Evolutionary conservation across 2,113 vertebrate species (phyloP), one percentile per base, ranked within the genome.

Genomic region (Rhea pennata): DNA sequence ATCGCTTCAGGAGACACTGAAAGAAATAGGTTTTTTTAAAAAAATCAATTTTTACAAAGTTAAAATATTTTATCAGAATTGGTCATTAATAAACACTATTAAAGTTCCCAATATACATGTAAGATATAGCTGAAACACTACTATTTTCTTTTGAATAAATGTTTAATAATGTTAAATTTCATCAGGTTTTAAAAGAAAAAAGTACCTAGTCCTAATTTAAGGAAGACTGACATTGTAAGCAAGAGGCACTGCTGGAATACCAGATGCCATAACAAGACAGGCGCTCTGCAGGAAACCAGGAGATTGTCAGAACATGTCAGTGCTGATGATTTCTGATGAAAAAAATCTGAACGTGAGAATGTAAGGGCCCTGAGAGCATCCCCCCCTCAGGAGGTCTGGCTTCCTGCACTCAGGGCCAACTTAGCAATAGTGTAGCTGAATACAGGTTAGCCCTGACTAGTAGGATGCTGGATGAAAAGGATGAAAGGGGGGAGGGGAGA

Each of bases 1-100:
- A 99, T 98, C 92, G 99, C 99, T 97, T 99, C 99, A 88, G 99
- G 99, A 98, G 99, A 99, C 78, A 99, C 99, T 99, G 93, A 96
- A 98, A 98, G 81, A 95, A 97, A 93, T 50, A 93, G 3, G 21
- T 70, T 36, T 36, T 36, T 36, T 36, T 93, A 95, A 96, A 50
- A 4, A 79, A 87, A 23, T 80, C 78, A 70, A 81, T 53, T 66
- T 1, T 0, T 10, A 33, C 5, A 27, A 84, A 71, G 2, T 8
- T 71, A 10, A 3, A 65, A 27, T n/a, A 90, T 40, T 65, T 82
- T n/a, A 56, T 56, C 36, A 80, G 24, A 77, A 84, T 7, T 56
- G 2, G 75, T 86, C 27, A 92, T 33, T 69, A 85, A 71, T 23
- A 72, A 78, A 85, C 29, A 75, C 13, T 79, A n/a, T 9, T 3